Evolutionary conservation across 2,888 invertebrate species (phyloP), one percentile per base, ranked within the genome.

Genomic region (Drosophila diplacantha): DNA sequence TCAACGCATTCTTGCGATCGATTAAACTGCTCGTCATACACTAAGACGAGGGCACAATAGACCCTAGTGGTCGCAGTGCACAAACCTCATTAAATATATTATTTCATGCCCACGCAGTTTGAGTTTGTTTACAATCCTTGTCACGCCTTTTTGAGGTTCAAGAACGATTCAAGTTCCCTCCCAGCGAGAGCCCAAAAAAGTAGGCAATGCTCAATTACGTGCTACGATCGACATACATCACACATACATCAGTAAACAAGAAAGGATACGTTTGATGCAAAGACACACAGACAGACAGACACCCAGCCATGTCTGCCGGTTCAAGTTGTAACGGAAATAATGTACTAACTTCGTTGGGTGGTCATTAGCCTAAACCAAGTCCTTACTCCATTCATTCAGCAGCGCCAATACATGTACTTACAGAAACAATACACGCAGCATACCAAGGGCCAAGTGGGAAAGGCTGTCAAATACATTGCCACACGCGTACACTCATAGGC

Each of bases 391-490:
- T 46, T 46, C 29, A 46, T 34, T 34, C 18, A 24, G 12, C 24
- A 14, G 24, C 3, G 7, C 51, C 53, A 58, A 59, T 73, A 59
- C 1, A 22, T 22, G 5, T 73, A 81, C 67, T 66, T 64, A 78
- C 81, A 74, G 57, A 62, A 70, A 64, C 60, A 70, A 64, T 70
- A 81, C 58, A 83, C 59, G 58, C 81, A 59, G 67, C 77, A 85
- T 75, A 85, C 78, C 71, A 82, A 75, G 69, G 84, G 69, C 73
- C 84, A 76, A 70, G 84, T 75, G 71, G 78, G 74, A 69, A 82
- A 80, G 74, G 81, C 72, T 71, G 72, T 63, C 72, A 71, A 76
- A 82, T 79, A 79, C 78, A 79, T 82, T 83, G 81, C 76, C 81
- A 68, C 50, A 58, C 62, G 55, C 59, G 52, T 66, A 60, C 60